phyloP scores from a whole-genome alignment of 2,113 vertebrate species.

The Oriolus oriolus region DNA sequence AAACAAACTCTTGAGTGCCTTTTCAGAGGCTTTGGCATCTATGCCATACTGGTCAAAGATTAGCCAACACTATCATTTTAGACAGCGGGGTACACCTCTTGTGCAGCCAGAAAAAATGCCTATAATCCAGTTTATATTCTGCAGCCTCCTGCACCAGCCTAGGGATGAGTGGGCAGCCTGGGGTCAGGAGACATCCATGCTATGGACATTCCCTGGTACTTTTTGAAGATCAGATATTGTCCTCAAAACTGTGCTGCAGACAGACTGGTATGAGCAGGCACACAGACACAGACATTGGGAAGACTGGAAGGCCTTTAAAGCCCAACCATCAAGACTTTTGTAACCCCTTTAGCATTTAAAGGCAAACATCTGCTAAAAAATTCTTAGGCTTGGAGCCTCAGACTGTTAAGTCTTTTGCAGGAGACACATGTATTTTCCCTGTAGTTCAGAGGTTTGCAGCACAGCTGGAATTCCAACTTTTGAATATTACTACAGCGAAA shows the following conservation, averaged over 20 bases:
- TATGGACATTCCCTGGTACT: too few species aligned
- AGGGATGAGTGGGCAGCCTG: not conserved
- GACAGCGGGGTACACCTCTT: not conserved
- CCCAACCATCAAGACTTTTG: not conserved
- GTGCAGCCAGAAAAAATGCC: not conserved
- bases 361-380: not conserved
- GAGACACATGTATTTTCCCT: not conserved
- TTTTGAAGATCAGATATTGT: not conserved
- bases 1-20: not conserved
- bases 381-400: not conserved
- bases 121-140: not conserved
- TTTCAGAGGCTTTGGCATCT: not conserved
- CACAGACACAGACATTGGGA: not conserved
- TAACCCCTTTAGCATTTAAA: not conserved
- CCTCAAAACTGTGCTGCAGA: not conserved
- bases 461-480: slow-evolving; percentile 1
- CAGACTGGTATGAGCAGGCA: not conserved
- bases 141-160: not conserved
- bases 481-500: not conserved
- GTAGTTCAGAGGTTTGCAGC: not conserved
- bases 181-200: not conserved
- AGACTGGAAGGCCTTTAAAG: not conserved
- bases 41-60: not conserved
- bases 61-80: not conserved
- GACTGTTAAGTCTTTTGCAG: not conserved